These are phyloP conservation scores for Mionectes macconnelli DNA, from an alignment of 2,113 vertebrate species.

Conservation along the genomic window DNA sequence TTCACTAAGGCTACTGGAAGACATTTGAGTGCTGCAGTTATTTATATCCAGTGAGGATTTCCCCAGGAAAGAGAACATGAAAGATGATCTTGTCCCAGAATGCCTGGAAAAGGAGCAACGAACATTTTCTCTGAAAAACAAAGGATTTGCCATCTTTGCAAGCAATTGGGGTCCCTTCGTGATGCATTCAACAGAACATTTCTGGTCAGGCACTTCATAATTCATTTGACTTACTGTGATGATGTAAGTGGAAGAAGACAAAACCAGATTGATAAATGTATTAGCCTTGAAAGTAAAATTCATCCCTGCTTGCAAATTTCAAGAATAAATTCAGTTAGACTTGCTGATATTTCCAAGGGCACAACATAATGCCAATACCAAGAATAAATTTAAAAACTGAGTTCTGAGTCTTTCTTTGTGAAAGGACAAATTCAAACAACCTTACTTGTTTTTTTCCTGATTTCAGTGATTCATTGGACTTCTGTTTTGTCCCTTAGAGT, in stretches of 20 bases:
- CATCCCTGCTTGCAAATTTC: neutral
- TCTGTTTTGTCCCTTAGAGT: constrained; percentile 19
- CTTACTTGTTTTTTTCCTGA: neutral
- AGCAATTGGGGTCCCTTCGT: neutral
- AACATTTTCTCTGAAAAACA: neutral
- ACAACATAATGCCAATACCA: neutral
- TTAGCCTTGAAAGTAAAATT: neutral
- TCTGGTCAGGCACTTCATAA: neutral
- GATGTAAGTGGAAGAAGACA: neutral
- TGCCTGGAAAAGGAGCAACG: neutral
- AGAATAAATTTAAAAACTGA: neutral
- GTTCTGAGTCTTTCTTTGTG: neutral
- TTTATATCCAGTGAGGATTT: constrained; percentile 37
- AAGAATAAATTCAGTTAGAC: neutral
- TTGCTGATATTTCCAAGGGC: neutral
- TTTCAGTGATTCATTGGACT: constrained; percentile 50
- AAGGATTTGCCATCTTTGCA: neutral
- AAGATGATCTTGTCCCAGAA: neutral
- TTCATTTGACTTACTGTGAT: neutral
- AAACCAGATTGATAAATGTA: neutral
- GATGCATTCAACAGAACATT: neutral
- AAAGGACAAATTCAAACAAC: constrained; percentile 18
- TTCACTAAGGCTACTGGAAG: neutral
- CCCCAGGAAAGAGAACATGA: constrained; percentile 16
- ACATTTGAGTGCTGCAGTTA: neutral